Evolutionary conservation across 1,140 invertebrate genomes (phyloP).

Genomic region (Drosophila ananassae): DNA sequence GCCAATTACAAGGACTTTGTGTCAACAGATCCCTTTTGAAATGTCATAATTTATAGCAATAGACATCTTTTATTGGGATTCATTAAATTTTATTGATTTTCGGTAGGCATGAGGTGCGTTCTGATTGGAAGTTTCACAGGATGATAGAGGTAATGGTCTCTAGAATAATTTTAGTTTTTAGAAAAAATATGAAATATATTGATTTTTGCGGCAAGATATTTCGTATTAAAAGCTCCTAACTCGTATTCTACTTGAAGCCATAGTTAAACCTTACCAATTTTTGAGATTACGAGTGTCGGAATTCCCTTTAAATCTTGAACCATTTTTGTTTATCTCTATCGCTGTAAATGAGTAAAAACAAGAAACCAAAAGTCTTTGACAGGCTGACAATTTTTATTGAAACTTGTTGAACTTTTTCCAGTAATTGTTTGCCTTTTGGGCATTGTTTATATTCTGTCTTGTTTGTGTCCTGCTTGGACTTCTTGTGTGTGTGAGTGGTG

Average conservation of each 20-base stretch:
- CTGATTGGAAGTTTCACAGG: neutral
- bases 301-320: neutral
- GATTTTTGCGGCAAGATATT: neutral
- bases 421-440: slow-evolving; percentile 55
- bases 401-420: slow-evolving; percentile 60
- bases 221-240: neutral
- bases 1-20: slow-evolving; percentile 38
- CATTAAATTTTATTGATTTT: slow-evolving; percentile 32
- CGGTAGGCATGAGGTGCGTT: slow-evolving; percentile 4
- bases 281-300: neutral
- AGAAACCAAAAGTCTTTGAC: slow-evolving; percentile 32
- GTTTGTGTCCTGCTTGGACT: neutral
- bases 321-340: neutral
- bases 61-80: slow-evolving; percentile 27
- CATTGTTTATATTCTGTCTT: slow-evolving; percentile 27
- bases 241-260: neutral
- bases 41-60: slow-evolving; percentile 20
- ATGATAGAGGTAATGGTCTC: neutral
- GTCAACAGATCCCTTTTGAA: slow-evolving; percentile 10
- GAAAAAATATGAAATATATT: too few species aligned
- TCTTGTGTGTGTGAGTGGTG: slow-evolving; percentile 21
- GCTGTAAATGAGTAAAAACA: slow-evolving; percentile 21
- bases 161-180: neutral
- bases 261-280: neutral
- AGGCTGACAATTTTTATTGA: slow-evolving; percentile 58